Evolutionary conservation across 2,113 vertebrate genomes (phyloP).

Genomic region (Oryzias javanicus): DNA sequence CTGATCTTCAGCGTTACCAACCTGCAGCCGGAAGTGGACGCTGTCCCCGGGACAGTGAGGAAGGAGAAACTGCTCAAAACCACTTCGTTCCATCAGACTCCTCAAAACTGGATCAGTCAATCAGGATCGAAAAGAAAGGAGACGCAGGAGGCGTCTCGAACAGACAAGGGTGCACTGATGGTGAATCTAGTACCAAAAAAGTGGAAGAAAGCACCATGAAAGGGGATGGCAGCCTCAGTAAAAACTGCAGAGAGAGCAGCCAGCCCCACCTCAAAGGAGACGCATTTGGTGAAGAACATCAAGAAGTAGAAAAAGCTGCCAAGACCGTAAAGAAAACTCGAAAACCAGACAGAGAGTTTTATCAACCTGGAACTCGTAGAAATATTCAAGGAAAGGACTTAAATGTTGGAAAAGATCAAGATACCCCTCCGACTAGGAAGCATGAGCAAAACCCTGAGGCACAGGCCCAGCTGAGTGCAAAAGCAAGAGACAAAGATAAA

Average conservation of each 20-base stretch:
- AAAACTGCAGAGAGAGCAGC: slow-evolving; percentile 33
- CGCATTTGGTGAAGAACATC: slow-evolving; percentile 37
- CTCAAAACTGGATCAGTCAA: slow-evolving; percentile 15
- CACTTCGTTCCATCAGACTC: slow-evolving; percentile 17
- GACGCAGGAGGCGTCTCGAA: slow-evolving; percentile 17
- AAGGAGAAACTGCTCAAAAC: slow-evolving; percentile 51
- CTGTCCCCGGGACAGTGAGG: slow-evolving; percentile 59
- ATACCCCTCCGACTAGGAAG: slow-evolving; percentile 32
- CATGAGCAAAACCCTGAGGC: slow-evolving; percentile 36
- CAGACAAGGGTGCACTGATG: slow-evolving; percentile 14
- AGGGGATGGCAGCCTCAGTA: slow-evolving; percentile 39
- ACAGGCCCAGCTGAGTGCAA: slow-evolving; percentile 18
- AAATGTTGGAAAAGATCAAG: slow-evolving; percentile 50
- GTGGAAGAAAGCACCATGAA: slow-evolving; percentile 23
- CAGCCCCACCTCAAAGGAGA: slow-evolving; percentile 20
- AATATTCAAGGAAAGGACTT: slow-evolving; percentile 67
- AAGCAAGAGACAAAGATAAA: slow-evolving; percentile 45
- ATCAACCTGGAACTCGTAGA: slow-evolving; percentile 89
- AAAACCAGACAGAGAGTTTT: slow-evolving; percentile 93
- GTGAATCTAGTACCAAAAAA: background rate
- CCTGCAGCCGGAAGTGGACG: slow-evolving; percentile 79
- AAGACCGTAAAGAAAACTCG: slow-evolving; percentile 80
- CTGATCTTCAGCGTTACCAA: slow-evolving; percentile 88
- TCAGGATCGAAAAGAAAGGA: slow-evolving; percentile 20
- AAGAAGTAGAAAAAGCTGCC: slow-evolving; percentile 49